Percentiles rank a stretch among this genome's conserved stretches.
Conservation (phyloP, 2,888 invertebrate species). For the Lithophane semibrunnea region DNA sequence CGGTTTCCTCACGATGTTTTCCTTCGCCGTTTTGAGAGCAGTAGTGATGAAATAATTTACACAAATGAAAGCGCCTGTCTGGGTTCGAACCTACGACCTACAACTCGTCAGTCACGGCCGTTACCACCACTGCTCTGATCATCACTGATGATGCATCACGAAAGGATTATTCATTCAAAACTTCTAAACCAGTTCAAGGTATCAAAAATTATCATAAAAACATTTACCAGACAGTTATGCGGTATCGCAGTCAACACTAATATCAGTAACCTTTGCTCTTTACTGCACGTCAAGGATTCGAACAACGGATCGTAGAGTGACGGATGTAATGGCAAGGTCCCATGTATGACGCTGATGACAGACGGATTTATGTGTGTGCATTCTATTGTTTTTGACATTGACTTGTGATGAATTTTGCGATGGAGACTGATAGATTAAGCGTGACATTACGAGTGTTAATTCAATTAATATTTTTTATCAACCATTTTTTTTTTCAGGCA, state of each 20-base stretch:
- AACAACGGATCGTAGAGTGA: slow-evolving; percentile 45
- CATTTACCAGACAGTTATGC: slow-evolving; percentile 47
- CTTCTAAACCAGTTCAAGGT: slow-evolving; percentile 47
- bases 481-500: not conserved
- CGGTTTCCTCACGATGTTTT: too few relatives aligned
- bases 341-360: slow-evolving; percentile 45
- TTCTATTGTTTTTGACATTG: slow-evolving; percentile 53
- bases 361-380: slow-evolving; percentile 29
- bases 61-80: too few relatives aligned
- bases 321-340: slow-evolving; percentile 70
- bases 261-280: slow-evolving; percentile 62
- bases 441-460: not conserved
- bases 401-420: slow-evolving; percentile 36
- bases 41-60: too few relatives aligned
- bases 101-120: too few relatives aligned
- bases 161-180: too few relatives aligned
- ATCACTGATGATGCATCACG: too few relatives aligned
- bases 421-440: slow-evolving; percentile 4
- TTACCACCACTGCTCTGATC: too few relatives aligned
- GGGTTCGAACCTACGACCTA: too few relatives aligned
- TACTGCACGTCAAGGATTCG: slow-evolving; percentile 66
- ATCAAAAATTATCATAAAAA: slow-evolving; percentile 52
- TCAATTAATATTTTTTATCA: not conserved
- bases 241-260: slow-evolving; percentile 36
- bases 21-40: too few relatives aligned